These are phyloP conservation scores for Spinus olivaceus DNA, from an alignment of 2,797 vertebrate species.

Conservation along the genomic window DNA sequence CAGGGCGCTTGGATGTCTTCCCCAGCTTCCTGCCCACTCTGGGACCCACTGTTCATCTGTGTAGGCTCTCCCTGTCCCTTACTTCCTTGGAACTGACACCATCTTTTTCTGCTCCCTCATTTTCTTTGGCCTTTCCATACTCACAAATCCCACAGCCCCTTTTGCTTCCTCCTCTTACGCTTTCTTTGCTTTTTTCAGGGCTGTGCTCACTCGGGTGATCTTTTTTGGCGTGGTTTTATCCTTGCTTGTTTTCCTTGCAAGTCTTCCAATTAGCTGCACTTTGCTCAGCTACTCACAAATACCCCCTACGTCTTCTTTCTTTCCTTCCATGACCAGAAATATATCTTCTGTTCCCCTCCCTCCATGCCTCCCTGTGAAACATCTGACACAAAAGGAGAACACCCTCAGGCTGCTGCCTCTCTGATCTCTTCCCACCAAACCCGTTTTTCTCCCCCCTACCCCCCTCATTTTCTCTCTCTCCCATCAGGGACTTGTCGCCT, in stretches of 20 bases:
- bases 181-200: background rate
- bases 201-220: background rate
- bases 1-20: background rate
- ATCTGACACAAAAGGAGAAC: background rate
- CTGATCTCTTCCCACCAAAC: background rate
- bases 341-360: background rate
- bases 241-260: background rate
- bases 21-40: background rate
- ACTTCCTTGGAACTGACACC: background rate
- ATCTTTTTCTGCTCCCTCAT: background rate
- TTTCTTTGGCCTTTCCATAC: background rate
- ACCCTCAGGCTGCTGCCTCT: background rate
- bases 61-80: background rate
- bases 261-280: background rate
- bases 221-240: background rate
- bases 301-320: background rate
- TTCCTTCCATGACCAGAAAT: background rate
- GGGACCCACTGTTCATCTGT: background rate
- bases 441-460: accelerated
- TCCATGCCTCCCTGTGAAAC: background rate
- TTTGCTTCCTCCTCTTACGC: background rate
- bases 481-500: background rate
- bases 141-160: accelerated
- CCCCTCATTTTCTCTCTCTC: background rate
- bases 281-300: background rate